Conservation (phyloP, 35 echinoderm and acorn worm species). For the Patiria miniata region DNA sequence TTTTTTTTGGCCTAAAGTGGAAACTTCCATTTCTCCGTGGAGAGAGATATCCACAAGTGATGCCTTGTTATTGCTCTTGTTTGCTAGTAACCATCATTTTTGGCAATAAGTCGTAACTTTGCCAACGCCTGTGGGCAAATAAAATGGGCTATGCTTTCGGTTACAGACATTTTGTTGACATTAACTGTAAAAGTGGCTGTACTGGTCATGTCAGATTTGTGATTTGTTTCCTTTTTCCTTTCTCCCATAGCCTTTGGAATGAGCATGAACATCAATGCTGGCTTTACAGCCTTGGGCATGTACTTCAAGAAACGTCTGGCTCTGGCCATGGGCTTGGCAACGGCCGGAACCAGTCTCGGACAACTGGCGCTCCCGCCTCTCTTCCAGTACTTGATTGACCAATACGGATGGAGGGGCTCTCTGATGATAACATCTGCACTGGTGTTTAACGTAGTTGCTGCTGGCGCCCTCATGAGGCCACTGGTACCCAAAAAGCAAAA, state of each 20-base stretch:
- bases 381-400: conserved; percentile 6
- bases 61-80: too few relatives aligned
- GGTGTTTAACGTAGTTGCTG: not conserved
- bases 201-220: too few relatives aligned
- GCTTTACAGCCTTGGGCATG: not conserved
- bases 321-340: conserved; percentile 2
- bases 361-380: conserved; percentile 6
- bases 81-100: too few relatives aligned
- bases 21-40: too few relatives aligned
- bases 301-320: conserved; percentile 31
- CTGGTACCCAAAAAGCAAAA: not conserved
- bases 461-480: conserved; percentile 6
- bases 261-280: not conserved
- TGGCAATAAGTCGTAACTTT: too few relatives aligned
- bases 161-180: too few relatives aligned
- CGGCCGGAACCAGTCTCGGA: not conserved
- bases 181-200: too few relatives aligned
- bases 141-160: too few relatives aligned
- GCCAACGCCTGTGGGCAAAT: too few relatives aligned
- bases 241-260: conserved; percentile 7
- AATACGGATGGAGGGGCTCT: conserved; percentile 36
- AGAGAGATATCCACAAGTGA: too few relatives aligned
- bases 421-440: conserved; percentile 13
- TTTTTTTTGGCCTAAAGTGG: too few relatives aligned
- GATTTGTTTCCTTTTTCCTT: too few relatives aligned